These are phyloP conservation scores for Oryzias javanicus DNA, from an alignment of 2,113 vertebrate genomes.

Conservation along the genomic window DNA sequence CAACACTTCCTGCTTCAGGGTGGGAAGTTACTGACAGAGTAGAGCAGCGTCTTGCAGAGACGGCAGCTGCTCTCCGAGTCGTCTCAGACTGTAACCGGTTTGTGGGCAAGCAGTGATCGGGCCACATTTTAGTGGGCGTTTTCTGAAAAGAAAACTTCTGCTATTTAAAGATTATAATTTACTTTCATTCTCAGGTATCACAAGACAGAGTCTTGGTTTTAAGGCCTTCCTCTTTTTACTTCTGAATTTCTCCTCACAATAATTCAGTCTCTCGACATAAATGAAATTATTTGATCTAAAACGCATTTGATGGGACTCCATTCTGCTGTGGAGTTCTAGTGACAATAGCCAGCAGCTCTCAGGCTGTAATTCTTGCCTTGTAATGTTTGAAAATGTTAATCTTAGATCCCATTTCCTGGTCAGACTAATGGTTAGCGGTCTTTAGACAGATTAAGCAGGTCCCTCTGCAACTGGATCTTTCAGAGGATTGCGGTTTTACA, in stretches of 20 bases:
- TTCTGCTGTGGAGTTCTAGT: background rate
- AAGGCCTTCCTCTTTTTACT: background rate
- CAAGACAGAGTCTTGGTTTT: background rate
- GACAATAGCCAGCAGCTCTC: constrained; percentile 1
- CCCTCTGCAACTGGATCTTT: background rate
- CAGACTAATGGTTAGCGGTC: constrained; percentile 2
- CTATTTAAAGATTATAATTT: too few relatives aligned
- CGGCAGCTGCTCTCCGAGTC: constrained; percentile 1
- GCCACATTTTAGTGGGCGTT: background rate
- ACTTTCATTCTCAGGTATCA: too few relatives aligned
- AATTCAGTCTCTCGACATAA: background rate
- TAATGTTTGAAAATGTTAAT: constrained; percentile 12
- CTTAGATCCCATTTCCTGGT: constrained; percentile 3
- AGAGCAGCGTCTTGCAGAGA: constrained; percentile 41
- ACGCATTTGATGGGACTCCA: constrained; percentile 2
- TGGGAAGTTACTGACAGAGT: constrained; percentile 60
- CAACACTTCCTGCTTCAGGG: constrained; percentile 46
- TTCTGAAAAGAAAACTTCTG: too few relatives aligned
- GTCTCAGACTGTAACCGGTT: background rate
- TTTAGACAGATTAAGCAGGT: constrained; percentile 1
- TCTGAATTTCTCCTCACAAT: background rate
- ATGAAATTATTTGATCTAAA: background rate
- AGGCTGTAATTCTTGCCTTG: constrained; percentile 10
- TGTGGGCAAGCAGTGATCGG: background rate
- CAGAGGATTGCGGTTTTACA: background rate